Evolutionary conservation across 2,113 vertebrate genomes (phyloP), one percentile per base, ranked within the genome.

Genomic region (Oncorhynchus clarkii): DNA sequence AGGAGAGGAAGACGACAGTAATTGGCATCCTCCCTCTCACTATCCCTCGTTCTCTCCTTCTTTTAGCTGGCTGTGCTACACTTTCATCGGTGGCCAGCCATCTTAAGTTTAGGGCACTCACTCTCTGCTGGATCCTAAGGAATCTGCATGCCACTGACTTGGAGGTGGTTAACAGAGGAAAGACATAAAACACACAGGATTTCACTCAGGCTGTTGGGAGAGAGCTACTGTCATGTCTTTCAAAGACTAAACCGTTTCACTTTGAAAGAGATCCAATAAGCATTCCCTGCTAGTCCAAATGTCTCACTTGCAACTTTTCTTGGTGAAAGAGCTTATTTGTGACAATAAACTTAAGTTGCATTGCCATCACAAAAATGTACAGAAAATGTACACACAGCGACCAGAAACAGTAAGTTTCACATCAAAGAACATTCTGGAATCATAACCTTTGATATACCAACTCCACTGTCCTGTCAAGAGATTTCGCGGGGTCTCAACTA

Each of bases 111-210:
- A 74, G 85, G 78, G 76, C 83, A 80, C 72, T 74, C 83, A 4
- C 13, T 62, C 62, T 67, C 51, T 48, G 67, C 64, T 64, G 67
- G 82, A 85, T 90, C 79, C 84, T 82, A 82, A 86, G 83, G 76
- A 90, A 90, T 92, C 88, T 89, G 77, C 85, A 88, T 90, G 87
- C 84, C 79, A 89, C 86, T 85, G 78, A 90, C 87, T 92, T 92
- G 90, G 90, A 90, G 85, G 82, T 81, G 88, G 85, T 89, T 92
- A 82, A 92, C 89, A 92, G 87, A 87, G 71, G 60, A 11, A 67
- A 65, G 77, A 87, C 84, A 87, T 88, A 80, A 90, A 90, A 85
- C 82, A 31, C 51, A 78, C 86, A 84, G 73, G 84, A 77, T 79
- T 80, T 51, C 6, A 45, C 27, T 2, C 83, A 1, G 59, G 49